These are phyloP conservation scores for Fragum fragum DNA, from an alignment of 2,888 invertebrate genomes.

Conservation along the genomic window DNA sequence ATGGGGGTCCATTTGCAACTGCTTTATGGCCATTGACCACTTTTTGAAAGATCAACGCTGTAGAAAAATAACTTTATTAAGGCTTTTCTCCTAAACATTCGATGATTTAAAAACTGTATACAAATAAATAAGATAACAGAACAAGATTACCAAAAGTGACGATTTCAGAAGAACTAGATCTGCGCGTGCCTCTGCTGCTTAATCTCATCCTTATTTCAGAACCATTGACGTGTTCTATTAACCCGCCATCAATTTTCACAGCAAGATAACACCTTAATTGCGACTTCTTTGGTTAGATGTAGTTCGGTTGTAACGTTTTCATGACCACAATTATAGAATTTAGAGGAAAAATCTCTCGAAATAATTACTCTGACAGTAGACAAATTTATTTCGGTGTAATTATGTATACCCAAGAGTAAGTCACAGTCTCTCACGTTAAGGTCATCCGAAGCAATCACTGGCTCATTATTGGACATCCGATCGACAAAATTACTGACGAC, in stretches of 20 bases:
- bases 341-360: neutral
- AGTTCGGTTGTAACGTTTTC: neutral
- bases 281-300: neutral
- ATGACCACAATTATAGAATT: neutral
- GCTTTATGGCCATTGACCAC: no score
- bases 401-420: slow-evolving; percentile 11
- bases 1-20: no score
- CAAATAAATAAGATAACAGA: no score
- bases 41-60: no score
- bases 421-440: neutral
- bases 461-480: slow-evolving; percentile 6
- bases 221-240: neutral
- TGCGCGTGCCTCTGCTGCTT: slow-evolving; percentile 15
- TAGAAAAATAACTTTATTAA: no score
- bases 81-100: no score
- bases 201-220: neutral
- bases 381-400: slow-evolving; percentile 11
- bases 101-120: no score
- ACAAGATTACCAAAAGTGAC: no score
- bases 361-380: slow-evolving; percentile 1
- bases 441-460: neutral
- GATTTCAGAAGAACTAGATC: no score
- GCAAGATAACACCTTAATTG: slow-evolving; percentile 13
- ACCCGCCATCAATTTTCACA: slow-evolving; percentile 8
- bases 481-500: neutral